Percentiles rank a stretch among this genome's conserved stretches.
These are phyloP conservation scores for Copidosoma floridanum DNA, from an alignment of 1,140 invertebrate genomes.

Conservation along the genomic window DNA sequence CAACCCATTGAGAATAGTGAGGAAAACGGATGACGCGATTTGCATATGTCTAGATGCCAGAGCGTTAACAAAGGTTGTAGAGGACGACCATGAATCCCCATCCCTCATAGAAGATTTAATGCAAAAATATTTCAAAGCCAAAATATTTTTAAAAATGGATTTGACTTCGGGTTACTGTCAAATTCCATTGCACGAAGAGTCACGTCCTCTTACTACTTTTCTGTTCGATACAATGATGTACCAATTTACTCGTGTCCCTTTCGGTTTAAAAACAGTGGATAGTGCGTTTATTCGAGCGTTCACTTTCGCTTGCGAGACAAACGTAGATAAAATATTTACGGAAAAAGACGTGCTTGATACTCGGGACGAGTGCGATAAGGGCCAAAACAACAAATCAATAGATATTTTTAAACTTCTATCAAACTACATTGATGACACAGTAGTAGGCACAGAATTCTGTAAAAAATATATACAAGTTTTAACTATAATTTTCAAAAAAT, in stretches of 20 bases:
- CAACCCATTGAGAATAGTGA: slow-evolving; percentile 37
- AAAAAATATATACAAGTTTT: not conserved
- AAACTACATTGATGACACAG: no score
- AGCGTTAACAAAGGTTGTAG: slow-evolving; percentile 32
- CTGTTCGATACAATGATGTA: slow-evolving; percentile 37
- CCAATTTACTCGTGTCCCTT: no score
- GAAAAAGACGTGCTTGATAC: no score
- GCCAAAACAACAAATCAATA: no score
- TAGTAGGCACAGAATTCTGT: not conserved
- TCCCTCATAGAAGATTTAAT: slow-evolving; percentile 14
- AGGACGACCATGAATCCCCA: slow-evolving; percentile 20
- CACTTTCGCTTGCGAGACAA: not conserved
- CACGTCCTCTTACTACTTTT: slow-evolving; percentile 47
- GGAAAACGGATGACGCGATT: slow-evolving; percentile 35
- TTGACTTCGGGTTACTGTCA: slow-evolving; percentile 42
- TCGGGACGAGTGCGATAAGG: no score
- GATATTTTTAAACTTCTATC: no score
- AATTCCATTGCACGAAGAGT: slow-evolving; percentile 37
- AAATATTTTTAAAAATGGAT: no score
- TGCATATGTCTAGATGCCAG: no score
- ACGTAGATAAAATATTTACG: no score
- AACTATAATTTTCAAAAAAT: no score
- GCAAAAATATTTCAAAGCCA: slow-evolving; percentile 1
- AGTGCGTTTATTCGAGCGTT: slow-evolving; percentile 36
- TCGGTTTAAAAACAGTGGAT: no score